Conservation (phyloP, 2,113 vertebrate species). For the Lipophrys pholis region DNA sequence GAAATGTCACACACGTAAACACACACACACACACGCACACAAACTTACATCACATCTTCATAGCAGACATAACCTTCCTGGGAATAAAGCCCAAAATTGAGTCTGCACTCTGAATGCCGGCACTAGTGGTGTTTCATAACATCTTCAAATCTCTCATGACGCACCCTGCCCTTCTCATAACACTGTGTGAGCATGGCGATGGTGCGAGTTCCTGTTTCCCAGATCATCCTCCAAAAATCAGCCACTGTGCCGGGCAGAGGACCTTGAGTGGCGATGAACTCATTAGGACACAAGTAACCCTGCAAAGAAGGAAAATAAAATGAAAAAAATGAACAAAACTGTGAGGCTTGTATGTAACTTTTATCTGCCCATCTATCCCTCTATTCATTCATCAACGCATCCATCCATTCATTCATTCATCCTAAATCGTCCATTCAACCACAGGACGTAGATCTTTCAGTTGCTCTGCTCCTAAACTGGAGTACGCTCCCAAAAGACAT, state of each 20-base stretch:
- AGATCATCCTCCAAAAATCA: conserved; percentile 99
- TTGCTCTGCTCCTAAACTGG: too few species aligned
- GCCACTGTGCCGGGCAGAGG: conserved; percentile 96
- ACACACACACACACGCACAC: conserved; percentile 24
- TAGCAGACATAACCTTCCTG: conserved; percentile 17
- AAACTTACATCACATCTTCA: conserved; percentile 20
- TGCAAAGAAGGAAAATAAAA: conserved; percentile 53
- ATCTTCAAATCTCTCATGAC: conserved; percentile 56
- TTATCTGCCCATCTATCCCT: neutral
- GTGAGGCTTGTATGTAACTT: neutral
- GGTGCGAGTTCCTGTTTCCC: conserved; percentile 95
- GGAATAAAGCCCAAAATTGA: conserved; percentile 10
- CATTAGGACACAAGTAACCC: conserved; percentile 98
- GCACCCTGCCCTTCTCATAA: conserved; percentile 96
- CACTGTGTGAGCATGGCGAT: conserved; percentile 98
- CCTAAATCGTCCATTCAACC: too few species aligned
- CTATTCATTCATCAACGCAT: too few species aligned
- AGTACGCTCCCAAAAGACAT: too few species aligned
- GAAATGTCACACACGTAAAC: conserved; percentile 56
- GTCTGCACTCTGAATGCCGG: conserved; percentile 19
- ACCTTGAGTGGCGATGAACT: conserved; percentile 98
- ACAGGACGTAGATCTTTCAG: too few species aligned
- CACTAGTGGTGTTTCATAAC: conserved; percentile 16
- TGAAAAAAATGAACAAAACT: neutral
- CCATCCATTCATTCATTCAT: too few species aligned